phyloP scores from a whole-genome alignment of 2,113 vertebrate genomes.

The Erinaceus europaeus region DNA sequence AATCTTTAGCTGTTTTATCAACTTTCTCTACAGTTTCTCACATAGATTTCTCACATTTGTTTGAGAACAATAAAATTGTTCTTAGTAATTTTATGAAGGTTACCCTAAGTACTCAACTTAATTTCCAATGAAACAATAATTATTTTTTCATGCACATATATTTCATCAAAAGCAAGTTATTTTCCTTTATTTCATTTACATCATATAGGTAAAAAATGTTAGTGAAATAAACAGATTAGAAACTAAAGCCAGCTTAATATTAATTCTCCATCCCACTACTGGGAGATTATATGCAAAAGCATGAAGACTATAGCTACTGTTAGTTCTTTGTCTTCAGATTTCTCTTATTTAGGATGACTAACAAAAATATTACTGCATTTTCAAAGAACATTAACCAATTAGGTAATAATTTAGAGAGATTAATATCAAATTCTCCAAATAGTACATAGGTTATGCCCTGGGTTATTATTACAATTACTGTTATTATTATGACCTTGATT shows the following conservation, averaged over 20 bases:
- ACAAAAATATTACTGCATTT: background rate
- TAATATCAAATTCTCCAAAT: no score
- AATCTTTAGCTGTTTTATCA: background rate
- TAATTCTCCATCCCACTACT: background rate
- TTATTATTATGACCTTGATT: background rate
- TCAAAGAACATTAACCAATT: background rate
- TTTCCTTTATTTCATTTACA: background rate
- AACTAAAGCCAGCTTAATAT: background rate
- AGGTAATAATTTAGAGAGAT: background rate
- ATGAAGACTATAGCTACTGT: rapidly evolving
- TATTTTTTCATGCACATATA: background rate
- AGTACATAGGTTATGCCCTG: no score
- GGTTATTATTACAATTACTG: no score
- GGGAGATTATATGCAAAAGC: rapidly evolving
- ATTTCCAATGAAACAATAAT: background rate
- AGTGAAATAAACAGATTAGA: background rate
- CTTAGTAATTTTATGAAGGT: background rate
- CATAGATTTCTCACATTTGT: background rate
- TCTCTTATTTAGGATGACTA: background rate
- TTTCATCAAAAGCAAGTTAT: background rate
- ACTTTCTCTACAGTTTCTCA: background rate
- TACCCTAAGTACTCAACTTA: background rate
- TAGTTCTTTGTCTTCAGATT: background rate
- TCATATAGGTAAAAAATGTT: background rate
- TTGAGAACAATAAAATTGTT: background rate